Base-by-base conservation (phyloP, 2,797 vertebrate species). In the Pyrocephalus nanus region DNA sequence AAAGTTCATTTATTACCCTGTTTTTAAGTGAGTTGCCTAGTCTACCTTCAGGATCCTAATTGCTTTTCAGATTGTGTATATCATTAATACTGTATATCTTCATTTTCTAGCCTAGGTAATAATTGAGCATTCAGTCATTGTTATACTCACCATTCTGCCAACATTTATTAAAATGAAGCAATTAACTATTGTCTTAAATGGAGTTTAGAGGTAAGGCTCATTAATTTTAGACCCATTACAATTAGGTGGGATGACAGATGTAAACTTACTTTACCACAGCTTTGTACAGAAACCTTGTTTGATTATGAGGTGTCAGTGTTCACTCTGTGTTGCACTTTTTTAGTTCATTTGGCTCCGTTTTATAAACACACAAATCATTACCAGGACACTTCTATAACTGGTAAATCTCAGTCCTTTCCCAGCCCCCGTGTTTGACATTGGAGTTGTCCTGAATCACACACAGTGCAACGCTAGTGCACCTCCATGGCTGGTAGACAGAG, bases 131-230 rank as follows among this genome's bases (percentile, higher is more conserved):
- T 98, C 92, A 94, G 96, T 97, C 97, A 97, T 95, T 95, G 96
- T 96, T 97, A 96, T 60, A 94, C 72, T 94, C 84, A 25, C 93
- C 67, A 86, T 95, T 96, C 97, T 96, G 97, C 92, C 96, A 97
- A 96, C 95, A 95, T 97, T 97, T 97, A 98, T 98, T 98, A 97
- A 97, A 97, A 97, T 95, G 87, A 96, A 97, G 95, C 97, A 96
- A 97, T 98, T 98, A 98, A 95, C 96, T 97, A 84, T 97, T 97
- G 97, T 98, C 96, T 97, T 97, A 96, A 98, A 97, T 96, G 92
- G 97, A 96, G 96, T 97, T 97, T 97, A 94, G 95, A 98, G 95
- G 96, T 96, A 98, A 95, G 97, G 96, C 95, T 98, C 97, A 97
- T 98, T 98, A 97, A 96, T 95, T 94, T 92, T 86, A 81, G 74